Base-by-base conservation (phyloP, 2,888 invertebrate genomes). In the Campaea margaritaria region DNA sequence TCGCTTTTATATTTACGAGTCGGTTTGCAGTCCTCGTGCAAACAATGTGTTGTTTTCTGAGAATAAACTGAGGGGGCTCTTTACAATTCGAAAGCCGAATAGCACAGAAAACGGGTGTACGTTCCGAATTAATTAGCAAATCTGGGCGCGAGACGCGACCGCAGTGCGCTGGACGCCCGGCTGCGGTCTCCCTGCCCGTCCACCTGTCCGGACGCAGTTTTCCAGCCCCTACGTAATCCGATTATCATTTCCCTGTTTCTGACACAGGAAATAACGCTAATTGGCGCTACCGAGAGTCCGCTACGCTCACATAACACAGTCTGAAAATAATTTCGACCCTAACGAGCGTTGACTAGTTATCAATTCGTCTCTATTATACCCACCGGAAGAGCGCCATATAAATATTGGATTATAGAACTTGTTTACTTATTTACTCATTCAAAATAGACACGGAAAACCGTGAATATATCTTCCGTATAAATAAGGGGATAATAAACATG, bases 61-160 rank as follows among this genome's bases (percentile, higher is more conserved):
- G 64, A 59, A 55, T 56, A 65, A 51, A 63, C 63, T 55, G 62
- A 61, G 41, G 45, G 42, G 50, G 50, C 56, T 56, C 56, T 57
- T n/a, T 56, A 60, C 57, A 55, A 64, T 62, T 64, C 57, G 68
- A 67, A 66, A 71, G 67, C 62, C 46, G 66, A 61, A 69, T 63
- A 67, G 68, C 73, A 67, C 62, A 64, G 70, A 69, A 75, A 74
- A 72, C 70, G 70, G 69, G 73, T 73, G 72, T 72, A 76, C 74
- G 76, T 79, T 80, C 69, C 72, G 81, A 86, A 84, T 86, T 87
- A 85, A 86, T 86, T 85, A 85, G 83, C 76, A 73, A 84, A 84
- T 83, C 82, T 78, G 76, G 72, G 74, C 72, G 75, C 74, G 75
- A 77, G 71, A 74, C 69, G 72, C 71, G 78, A 82, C 86, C 84